phyloP scores from a whole-genome alignment of 2,888 invertebrate genomes.

The Desoria tigrina region DNA sequence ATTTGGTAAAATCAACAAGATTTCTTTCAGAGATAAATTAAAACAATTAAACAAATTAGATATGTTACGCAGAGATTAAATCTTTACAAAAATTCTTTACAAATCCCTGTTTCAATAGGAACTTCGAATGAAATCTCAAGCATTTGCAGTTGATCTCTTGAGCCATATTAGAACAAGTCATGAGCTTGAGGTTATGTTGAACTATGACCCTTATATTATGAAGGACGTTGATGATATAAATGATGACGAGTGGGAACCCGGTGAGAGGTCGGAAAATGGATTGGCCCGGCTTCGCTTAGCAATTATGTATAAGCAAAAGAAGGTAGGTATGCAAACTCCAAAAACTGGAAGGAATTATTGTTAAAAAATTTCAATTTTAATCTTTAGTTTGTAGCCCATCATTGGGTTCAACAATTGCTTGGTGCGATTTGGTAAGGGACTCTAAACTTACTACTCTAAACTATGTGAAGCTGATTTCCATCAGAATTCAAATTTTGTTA shows the following conservation, averaged over 20 bases:
- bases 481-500: too few species aligned
- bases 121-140: slow-evolving; percentile 74
- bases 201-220: slow-evolving; percentile 71
- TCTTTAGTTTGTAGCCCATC: slow-evolving; percentile 92
- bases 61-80: too few species aligned
- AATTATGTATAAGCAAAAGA: slow-evolving; percentile 94
- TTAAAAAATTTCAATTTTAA: too few species aligned
- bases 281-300: slow-evolving; percentile 77
- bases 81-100: too few species aligned
- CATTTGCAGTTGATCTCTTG: slow-evolving; percentile 82
- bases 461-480: too few species aligned
- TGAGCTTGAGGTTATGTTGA: slow-evolving; percentile 91
- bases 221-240: slow-evolving; percentile 65
- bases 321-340: too few species aligned
- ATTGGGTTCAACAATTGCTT: slow-evolving; percentile 88
- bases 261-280: slow-evolving; percentile 28
- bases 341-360: too few species aligned
- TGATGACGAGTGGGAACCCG: slow-evolving; percentile 60
- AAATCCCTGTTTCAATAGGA: slow-evolving; percentile 62
- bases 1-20: slow-evolving; percentile 13
- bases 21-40: background rate
- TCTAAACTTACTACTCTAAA: background rate
- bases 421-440: slow-evolving; percentile 74
- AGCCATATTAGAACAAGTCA: slow-evolving; percentile 90
- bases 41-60: too few species aligned